Evolutionary conservation across 2,113 vertebrate species (phyloP).

Genomic region (Gavia stellata): DNA sequence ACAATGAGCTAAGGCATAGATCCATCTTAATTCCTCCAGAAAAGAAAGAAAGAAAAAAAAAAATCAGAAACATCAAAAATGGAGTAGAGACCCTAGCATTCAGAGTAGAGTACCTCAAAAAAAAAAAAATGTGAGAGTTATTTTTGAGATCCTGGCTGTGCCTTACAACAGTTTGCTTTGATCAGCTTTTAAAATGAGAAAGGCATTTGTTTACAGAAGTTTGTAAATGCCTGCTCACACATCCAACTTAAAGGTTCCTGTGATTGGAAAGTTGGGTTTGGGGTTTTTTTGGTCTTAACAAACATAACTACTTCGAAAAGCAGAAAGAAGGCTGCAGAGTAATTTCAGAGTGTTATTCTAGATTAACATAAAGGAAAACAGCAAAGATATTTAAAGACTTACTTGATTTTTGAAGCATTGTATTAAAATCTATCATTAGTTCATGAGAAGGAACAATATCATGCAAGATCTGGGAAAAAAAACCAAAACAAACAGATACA

Average conservation of each 20-base stretch:
- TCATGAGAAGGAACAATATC: constrained; percentile 85
- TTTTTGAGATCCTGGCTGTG: background rate
- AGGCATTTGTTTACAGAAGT: background rate
- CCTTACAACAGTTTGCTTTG: background rate
- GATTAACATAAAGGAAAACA: background rate
- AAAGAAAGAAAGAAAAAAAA: background rate
- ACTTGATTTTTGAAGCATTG: constrained; percentile 83
- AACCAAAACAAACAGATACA: background rate
- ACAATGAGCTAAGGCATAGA: background rate
- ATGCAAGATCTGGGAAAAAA: constrained; percentile 76
- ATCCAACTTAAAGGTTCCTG: background rate
- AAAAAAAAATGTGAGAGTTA: background rate
- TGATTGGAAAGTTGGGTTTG: background rate
- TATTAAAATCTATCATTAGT: constrained; percentile 87
- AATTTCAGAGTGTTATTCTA: background rate
- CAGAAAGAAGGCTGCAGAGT: background rate
- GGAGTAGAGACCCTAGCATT: background rate
- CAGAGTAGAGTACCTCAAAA: background rate
- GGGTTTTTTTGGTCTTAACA: background rate
- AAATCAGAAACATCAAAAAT: background rate
- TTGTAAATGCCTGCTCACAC: background rate
- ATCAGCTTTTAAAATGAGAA: background rate
- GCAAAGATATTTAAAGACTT: constrained; percentile 25
- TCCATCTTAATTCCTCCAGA: background rate
- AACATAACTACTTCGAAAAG: background rate